Percentiles rank a stretch among this genome's conserved stretches.
These are phyloP conservation scores for Melanotaenia duboulayi DNA, from an alignment of 2,113 vertebrate species.

Conservation along the genomic window DNA sequence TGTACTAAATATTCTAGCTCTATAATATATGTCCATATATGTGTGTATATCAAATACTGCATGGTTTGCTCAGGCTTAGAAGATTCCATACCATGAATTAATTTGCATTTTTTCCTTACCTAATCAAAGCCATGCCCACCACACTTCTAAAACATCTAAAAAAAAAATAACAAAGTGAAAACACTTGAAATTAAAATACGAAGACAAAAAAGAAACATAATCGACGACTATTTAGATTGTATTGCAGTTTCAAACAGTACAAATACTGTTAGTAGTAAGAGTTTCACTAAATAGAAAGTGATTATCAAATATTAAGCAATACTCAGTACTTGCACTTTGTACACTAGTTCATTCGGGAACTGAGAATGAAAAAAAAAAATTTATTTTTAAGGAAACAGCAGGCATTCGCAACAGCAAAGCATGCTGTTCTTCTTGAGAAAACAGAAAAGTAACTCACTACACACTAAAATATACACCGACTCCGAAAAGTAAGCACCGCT, in stretches of 20 bases:
- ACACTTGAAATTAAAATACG: constrained; percentile 83
- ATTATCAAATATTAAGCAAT: constrained; percentile 94
- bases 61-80: constrained; percentile 95
- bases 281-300: constrained; percentile 92
- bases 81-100: constrained; percentile 91
- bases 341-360: constrained; percentile 89
- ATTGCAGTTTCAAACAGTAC: constrained; percentile 95
- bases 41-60: constrained; percentile 95
- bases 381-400: constrained; percentile 82
- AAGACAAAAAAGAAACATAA: constrained; percentile 83
- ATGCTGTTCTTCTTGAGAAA: constrained; percentile 87
- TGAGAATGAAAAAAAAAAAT: constrained; percentile 14
- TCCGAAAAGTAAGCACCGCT: constrained; percentile 88
- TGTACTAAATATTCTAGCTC: constrained; percentile 97
- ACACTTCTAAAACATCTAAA: constrained; percentile 88
- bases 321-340: constrained; percentile 90
- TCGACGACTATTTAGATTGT: constrained; percentile 89
- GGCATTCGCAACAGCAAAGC: constrained; percentile 90
- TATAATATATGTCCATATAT: constrained; percentile 85
- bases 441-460: constrained; percentile 82
- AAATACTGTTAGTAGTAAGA: constrained; percentile 88
- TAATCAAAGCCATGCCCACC: constrained; percentile 94
- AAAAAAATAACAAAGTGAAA: constrained; percentile 81
- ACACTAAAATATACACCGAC: constrained; percentile 91
- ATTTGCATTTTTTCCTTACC: constrained; percentile 88